Base-by-base conservation (phyloP, 2,888 invertebrate genomes). In the Sericinus montela region DNA sequence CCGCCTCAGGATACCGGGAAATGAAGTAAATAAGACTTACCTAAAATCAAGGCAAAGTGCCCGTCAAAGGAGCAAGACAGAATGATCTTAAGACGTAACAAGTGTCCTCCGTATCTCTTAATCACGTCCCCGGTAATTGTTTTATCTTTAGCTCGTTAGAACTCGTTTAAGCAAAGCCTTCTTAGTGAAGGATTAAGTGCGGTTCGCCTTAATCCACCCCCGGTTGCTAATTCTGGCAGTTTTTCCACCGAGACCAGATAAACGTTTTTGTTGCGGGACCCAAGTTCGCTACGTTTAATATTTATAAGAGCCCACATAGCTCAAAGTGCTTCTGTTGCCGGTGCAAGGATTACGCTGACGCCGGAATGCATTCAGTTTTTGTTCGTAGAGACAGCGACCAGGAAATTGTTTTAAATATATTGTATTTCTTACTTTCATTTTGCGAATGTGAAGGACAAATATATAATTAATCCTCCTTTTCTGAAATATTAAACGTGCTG, bases 151-250 rank as follows among this genome's bases (percentile, higher is more conserved):
- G 88, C 87, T 87, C 87, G 87, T 87, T 88, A 88, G 86, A 84
- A 87, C 87, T 87, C 87, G 87, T 87, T 88, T 87, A 87, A 88
- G 86, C 79, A 88, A 87, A 88, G 88, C 86, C 88, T 86, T 86
- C 88, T 88, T 88, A 87, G 85, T 83, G 86, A 86, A 86, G 88
- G 88, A 88, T 88, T 88, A 87, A 86, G 83, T 83, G 84, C 80
- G 87, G 88, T 78, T 81, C 80, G 79, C 84, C 80, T 78, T 87
- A 85, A 88, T 85, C 85, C 83, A 76, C 82, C 85, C 82, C 76
- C 83, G 71, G 76, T 75, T 80, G 85, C 85, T 87, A 88, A 88
- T 87, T 87, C 86, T 79, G 80, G 75, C 72, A 82, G 85, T 88
- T 87, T 88, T 88, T 88, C 85, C 75, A 72, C 76, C 72, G 76